Conservation (phyloP, 2,113 vertebrate genomes). For the Diphyllodes magnificus region DNA sequence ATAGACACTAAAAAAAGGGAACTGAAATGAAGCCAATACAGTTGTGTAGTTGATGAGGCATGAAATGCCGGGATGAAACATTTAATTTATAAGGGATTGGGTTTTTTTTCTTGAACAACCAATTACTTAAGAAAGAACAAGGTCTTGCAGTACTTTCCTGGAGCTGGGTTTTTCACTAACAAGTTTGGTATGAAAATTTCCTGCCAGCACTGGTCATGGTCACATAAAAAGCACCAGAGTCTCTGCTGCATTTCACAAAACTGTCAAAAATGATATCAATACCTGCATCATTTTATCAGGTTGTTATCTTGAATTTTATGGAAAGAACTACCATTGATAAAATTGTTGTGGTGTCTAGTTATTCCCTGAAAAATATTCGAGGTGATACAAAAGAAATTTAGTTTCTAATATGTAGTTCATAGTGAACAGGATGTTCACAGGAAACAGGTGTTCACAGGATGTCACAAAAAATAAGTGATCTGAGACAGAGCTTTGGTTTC, state of each 20-base stretch:
- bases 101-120: background rate
- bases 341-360: background rate
- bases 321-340: background rate
- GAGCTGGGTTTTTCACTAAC: background rate
- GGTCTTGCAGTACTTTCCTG: background rate
- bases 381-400: background rate
- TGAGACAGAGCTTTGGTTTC: background rate
- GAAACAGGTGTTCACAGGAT: no score
- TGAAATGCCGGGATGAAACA: background rate
- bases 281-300: background rate
- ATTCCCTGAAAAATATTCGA: background rate
- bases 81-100: background rate
- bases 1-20: background rate
- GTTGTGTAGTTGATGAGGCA: background rate
- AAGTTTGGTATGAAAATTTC: background rate
- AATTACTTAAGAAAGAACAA: background rate
- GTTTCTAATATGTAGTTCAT: background rate
- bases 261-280: background rate
- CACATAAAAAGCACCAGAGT: rapidly evolving
- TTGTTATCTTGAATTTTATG: background rate
- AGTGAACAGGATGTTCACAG: background rate
- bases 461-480: background rate
- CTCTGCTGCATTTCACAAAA: background rate
- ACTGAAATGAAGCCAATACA: background rate
- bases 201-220: background rate